phyloP scores from a whole-genome alignment of 1,140 invertebrate genomes.

The Zaprionus lachaisei region DNA sequence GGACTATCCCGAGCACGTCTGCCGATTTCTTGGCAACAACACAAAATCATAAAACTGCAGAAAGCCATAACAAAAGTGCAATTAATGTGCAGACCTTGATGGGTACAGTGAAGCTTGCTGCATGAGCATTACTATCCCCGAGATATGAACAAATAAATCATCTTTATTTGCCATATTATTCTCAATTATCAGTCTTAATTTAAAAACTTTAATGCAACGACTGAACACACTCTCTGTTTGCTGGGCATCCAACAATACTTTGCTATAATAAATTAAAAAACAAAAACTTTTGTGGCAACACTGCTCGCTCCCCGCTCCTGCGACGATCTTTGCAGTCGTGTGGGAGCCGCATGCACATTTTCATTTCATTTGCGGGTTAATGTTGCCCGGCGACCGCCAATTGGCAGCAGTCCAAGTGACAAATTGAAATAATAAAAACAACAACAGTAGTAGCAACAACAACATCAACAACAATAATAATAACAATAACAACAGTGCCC shows the following conservation, averaged over 20 bases:
- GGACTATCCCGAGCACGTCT: constrained; percentile 43
- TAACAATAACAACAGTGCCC: constrained; percentile 27
- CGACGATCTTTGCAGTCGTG: constrained; percentile 23
- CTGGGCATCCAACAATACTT: background rate
- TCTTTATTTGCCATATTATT: background rate
- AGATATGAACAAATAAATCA: background rate
- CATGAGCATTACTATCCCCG: background rate
- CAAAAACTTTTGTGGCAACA: constrained; percentile 38
- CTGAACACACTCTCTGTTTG: background rate
- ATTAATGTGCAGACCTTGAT: background rate
- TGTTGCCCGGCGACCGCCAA: constrained; percentile 65
- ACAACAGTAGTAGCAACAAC: constrained; percentile 26
- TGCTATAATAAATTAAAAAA: constrained; percentile 35
- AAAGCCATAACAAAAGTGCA: constrained; percentile 35
- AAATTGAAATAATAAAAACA: constrained; percentile 75
- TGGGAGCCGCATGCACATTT: constrained; percentile 52
- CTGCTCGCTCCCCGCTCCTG: background rate
- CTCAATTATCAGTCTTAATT: background rate
- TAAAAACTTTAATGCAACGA: background rate
- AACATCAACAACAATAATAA: constrained; percentile 23
- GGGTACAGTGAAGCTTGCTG: background rate
- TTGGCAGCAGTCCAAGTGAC: constrained; percentile 74
- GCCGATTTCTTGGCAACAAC: constrained; percentile 62
- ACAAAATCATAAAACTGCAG: constrained; percentile 46
- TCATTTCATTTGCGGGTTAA: constrained; percentile 71